A percentile compares a stretch with the other conserved stretches of the same genome.
These are phyloP conservation scores for Paradoxurus hermaphroditus DNA, from an alignment of 2,113 vertebrate species.

Conservation along the genomic window DNA sequence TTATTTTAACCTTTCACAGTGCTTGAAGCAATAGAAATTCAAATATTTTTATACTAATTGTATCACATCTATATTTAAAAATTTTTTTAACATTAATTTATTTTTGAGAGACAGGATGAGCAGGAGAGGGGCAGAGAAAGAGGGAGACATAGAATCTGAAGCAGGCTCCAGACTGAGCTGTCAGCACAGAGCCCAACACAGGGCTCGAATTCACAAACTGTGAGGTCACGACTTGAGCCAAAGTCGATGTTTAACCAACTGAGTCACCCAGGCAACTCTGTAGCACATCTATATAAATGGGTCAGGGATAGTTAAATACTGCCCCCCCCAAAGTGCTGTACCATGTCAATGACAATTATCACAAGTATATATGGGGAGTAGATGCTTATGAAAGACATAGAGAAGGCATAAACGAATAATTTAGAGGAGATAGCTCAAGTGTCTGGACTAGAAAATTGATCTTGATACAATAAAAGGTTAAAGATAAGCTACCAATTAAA, in stretches of 20 bases:
- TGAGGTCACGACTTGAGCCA: too few relatives aligned
- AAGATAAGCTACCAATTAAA: not conserved
- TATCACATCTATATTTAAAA: not conserved
- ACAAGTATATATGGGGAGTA: not conserved
- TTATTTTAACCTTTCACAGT: not conserved
- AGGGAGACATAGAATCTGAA: too few relatives aligned
- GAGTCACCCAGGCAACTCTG: too few relatives aligned
- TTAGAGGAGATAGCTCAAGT: not conserved
- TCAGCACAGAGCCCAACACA: too few relatives aligned
- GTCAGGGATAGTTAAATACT: not conserved
- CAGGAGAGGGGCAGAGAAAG: too few relatives aligned
- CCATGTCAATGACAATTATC: not conserved
- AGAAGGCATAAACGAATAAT: not conserved
- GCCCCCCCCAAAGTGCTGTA: rapidly evolving
- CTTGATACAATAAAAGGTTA: not conserved
- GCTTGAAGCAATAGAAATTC: not conserved
- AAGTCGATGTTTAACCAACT: too few relatives aligned
- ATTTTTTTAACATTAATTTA: too few relatives aligned
- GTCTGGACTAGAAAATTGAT: not conserved
- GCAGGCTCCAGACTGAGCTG: too few relatives aligned
- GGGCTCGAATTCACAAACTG: too few relatives aligned
- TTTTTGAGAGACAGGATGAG: too few relatives aligned
- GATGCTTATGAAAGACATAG: too few relatives aligned
- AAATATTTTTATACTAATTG: not conserved
- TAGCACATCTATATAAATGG: not conserved